These are phyloP conservation scores for Megastigmus dorsalis DNA, from an alignment of 2,888 invertebrate genomes.

Conservation along the genomic window DNA sequence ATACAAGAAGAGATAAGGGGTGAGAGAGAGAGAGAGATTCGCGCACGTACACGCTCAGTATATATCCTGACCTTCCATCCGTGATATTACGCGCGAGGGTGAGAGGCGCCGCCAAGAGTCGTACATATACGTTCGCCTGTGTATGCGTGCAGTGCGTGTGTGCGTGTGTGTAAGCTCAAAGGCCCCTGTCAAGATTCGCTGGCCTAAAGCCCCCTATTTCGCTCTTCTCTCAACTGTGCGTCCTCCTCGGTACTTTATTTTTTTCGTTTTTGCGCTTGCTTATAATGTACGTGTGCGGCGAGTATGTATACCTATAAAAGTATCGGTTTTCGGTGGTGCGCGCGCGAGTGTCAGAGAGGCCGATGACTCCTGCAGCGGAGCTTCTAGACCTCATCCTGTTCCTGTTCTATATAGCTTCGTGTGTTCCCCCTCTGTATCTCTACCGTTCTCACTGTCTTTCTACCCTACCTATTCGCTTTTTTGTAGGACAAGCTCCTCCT, in stretches of 20 bases:
- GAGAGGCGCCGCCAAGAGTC: too few species aligned
- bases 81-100: slow-evolving; percentile 2
- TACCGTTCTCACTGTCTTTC: not conserved
- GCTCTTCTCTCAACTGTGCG: too few species aligned
- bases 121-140: not conserved
- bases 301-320: not conserved
- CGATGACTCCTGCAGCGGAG: slow-evolving; percentile 8
- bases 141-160: too few species aligned
- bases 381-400: too few species aligned
- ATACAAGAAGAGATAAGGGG: not conserved
- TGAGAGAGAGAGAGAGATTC: too few species aligned
- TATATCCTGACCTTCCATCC: slow-evolving; percentile 14
- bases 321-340: not conserved
- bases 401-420: too few species aligned
- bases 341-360: not conserved
- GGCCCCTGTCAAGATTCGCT: not conserved
- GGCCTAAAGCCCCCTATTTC: slow-evolving; percentile 34
- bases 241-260: too few species aligned
- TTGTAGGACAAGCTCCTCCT: not conserved
- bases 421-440: not conserved
- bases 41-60: too few species aligned
- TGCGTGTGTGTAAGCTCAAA: not conserved
- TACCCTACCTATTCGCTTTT: not conserved
- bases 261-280: slow-evolving; percentile 3
- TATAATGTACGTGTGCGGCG: not conserved